Conservation (phyloP, 2,113 vertebrate genomes). For the Irena cyanogastra region DNA sequence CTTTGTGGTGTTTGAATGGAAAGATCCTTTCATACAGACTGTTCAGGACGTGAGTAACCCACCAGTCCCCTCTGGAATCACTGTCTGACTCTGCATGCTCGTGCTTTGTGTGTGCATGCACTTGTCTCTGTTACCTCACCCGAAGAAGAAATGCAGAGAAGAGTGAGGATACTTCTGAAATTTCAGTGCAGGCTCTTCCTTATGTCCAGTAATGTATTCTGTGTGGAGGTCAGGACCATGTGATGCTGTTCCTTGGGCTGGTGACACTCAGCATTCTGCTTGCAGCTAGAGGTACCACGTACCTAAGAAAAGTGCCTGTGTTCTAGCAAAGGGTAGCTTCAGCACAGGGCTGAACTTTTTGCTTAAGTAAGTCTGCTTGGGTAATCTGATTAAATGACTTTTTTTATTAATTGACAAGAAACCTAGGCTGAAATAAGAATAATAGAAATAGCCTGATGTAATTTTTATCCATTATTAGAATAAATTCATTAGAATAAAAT, state of each 20-base stretch:
- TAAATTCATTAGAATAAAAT: background rate
- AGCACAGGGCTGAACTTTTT: background rate
- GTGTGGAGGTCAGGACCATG: background rate
- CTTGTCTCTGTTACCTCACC: background rate
- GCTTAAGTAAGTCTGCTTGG: background rate
- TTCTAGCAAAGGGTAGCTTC: background rate
- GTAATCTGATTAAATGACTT: background rate
- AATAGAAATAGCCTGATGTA: background rate
- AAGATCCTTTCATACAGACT: constrained; percentile 92
- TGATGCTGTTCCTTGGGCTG: background rate
- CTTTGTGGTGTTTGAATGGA: constrained; percentile 96
- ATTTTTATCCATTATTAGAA: background rate
- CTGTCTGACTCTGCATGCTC: background rate
- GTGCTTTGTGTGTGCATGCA: fast-evolving
- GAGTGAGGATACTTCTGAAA: background rate
- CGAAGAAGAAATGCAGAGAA: background rate
- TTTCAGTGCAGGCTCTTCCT: background rate
- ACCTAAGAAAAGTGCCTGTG: background rate
- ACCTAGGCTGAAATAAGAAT: background rate
- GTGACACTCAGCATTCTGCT: background rate
- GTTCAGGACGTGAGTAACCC: constrained; percentile 84
- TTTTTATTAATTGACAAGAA: background rate
- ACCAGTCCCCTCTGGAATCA: background rate
- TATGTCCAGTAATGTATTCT: background rate
- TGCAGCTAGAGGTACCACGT: fast-evolving